Percentiles rank a stretch among this genome's conserved stretches.
phyloP scores from a whole-genome alignment of 2,113 vertebrate species.

The Psephotus haematonotus region DNA sequence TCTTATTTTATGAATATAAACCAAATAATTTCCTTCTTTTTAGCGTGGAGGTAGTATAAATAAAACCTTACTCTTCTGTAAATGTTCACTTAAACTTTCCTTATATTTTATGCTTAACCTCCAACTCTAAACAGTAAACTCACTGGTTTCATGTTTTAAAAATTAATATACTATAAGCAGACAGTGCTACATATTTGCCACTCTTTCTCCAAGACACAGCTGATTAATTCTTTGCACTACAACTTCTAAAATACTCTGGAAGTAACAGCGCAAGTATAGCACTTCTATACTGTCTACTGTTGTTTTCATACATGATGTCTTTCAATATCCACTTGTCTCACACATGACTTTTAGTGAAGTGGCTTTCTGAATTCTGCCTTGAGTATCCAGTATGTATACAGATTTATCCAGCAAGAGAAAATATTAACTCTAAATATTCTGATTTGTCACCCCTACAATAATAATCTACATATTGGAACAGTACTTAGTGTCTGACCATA shows the following conservation, averaged over 20 bases:
- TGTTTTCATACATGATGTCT: background rate
- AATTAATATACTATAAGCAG: background rate
- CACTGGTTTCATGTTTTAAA: background rate
- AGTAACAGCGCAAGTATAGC: background rate
- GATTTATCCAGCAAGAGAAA: background rate
- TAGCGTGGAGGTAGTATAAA: fast-evolving
- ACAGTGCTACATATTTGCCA: background rate
- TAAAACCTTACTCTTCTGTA: background rate
- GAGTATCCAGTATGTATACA: no score
- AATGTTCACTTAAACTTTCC: background rate
- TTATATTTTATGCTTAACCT: background rate
- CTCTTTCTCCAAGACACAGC: background rate
- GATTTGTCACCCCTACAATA: background rate
- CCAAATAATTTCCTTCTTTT: background rate
- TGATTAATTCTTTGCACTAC: background rate
- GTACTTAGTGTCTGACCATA: background rate
- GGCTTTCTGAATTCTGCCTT: background rate
- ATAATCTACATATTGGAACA: background rate
- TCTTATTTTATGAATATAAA: background rate
- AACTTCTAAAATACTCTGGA: background rate
- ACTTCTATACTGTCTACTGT: background rate
- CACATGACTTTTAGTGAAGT: background rate
- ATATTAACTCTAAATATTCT: background rate
- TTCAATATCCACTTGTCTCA: background rate
- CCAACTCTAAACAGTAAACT: background rate